phyloP scores from a whole-genome alignment of 2,797 vertebrate species.

The Hyperoplus lanceolatus region DNA sequence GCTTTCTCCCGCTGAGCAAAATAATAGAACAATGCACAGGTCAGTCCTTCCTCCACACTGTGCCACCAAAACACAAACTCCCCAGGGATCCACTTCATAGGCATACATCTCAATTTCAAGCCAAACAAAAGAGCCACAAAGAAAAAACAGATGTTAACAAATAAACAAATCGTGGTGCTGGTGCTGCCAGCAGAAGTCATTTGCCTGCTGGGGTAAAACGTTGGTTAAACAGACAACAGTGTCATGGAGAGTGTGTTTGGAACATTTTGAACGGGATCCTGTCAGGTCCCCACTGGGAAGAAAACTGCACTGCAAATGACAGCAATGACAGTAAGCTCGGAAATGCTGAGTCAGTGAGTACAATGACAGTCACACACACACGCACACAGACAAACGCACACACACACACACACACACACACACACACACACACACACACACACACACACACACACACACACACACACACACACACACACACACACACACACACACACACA shows the following conservation, averaged over 20 bases:
- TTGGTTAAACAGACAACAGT: conserved; percentile 51
- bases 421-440: conserved; percentile 15
- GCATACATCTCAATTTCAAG: conserved; percentile 4
- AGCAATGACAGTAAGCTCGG: conserved; percentile 40
- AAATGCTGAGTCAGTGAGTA: conserved; percentile 73
- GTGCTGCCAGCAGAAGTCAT: conserved; percentile 43
- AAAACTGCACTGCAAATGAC: conserved; percentile 49
- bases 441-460: background rate
- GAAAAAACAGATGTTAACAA: conserved; percentile 4
- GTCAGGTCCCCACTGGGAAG: conserved; percentile 50
- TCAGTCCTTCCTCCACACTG: conserved; percentile 9
- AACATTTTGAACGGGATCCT: conserved; percentile 44
- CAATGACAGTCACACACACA: conserved; percentile 55
- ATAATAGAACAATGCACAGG: conserved; percentile 18
- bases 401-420: conserved; percentile 13
- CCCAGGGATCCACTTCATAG: conserved; percentile 30
- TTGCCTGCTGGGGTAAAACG: conserved; percentile 44
- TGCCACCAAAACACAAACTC: conserved; percentile 17
- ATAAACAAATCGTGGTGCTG: conserved; percentile 3
- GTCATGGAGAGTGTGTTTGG: conserved; percentile 49
- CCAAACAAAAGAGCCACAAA: background rate
- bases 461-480: conserved; percentile 18
- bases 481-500: conserved; percentile 21
- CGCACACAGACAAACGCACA: background rate
- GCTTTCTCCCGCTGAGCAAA: conserved; percentile 31